Evolutionary conservation across 2,888 invertebrate species (phyloP).

Genomic region (Rhogogaster chlorosoma): DNA sequence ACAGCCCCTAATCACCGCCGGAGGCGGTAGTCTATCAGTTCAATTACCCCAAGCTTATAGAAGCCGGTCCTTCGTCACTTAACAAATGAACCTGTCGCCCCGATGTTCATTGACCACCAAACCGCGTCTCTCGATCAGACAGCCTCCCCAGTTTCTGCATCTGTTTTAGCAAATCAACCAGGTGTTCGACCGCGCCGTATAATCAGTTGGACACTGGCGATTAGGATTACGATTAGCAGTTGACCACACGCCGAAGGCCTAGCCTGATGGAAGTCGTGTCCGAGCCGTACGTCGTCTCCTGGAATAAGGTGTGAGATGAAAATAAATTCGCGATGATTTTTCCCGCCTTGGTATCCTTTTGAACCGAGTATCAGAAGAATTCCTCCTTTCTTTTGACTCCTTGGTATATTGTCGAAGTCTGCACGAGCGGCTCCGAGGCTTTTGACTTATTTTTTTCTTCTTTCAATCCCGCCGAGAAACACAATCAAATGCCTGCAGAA

Average conservation of each 20-base stretch:
- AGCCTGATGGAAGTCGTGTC: background rate
- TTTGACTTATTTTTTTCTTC: background rate
- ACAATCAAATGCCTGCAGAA: background rate
- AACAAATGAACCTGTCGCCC: background rate
- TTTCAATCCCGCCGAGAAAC: slow-evolving; percentile 12
- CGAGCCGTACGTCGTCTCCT: background rate
- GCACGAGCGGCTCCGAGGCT: background rate
- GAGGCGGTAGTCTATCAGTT: background rate
- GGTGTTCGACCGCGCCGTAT: background rate
- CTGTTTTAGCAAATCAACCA: background rate
- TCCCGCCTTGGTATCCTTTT: background rate
- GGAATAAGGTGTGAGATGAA: background rate
- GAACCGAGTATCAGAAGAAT: background rate
- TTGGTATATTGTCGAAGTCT: background rate
- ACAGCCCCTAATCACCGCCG: background rate
- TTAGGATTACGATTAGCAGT: background rate
- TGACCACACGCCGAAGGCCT: background rate
- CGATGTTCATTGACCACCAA: background rate
- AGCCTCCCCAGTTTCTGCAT: background rate
- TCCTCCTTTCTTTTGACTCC: background rate
- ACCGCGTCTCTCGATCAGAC: background rate
- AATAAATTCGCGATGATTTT: background rate
- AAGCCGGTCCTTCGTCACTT: background rate
- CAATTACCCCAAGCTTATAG: background rate
- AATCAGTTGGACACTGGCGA: background rate